Evolutionary conservation across 2,888 invertebrate genomes (phyloP).

Genomic region (Drosophila nr. perissopoda): DNA sequence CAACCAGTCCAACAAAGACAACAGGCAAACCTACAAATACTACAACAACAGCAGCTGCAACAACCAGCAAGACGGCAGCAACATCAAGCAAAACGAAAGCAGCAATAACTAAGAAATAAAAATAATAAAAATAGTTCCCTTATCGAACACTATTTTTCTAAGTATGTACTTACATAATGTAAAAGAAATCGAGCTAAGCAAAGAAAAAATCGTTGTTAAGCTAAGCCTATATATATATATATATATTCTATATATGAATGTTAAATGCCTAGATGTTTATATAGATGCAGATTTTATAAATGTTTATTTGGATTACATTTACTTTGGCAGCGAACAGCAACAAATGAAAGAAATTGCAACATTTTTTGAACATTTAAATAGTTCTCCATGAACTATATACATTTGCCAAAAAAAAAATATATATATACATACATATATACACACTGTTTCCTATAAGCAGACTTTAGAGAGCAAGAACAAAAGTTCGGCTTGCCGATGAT

Average conservation of each 20-base stretch:
- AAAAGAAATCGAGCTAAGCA: slow-evolving; percentile 49
- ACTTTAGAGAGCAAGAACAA: slow-evolving; percentile 1
- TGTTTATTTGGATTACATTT: slow-evolving; percentile 47
- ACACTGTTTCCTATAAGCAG: slow-evolving; percentile 38
- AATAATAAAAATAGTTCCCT: slow-evolving; percentile 21
- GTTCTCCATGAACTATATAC: slow-evolving; percentile 19
- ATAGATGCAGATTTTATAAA: slow-evolving; percentile 52
- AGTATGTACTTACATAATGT: slow-evolving; percentile 49
- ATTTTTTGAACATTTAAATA: slow-evolving; percentile 37
- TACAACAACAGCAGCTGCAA: slow-evolving; percentile 31
- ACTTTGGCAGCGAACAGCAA: slow-evolving; percentile 35
- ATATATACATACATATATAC: slow-evolving; percentile 1
- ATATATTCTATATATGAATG: slow-evolving; percentile 28
- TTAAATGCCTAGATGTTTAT: slow-evolving; percentile 43
- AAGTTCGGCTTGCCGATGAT: neutral
- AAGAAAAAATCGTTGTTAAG: slow-evolving; percentile 14
- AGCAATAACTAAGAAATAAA: slow-evolving; percentile 60
- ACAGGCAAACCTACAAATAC: slow-evolving; percentile 35
- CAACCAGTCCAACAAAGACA: slow-evolving; percentile 56
- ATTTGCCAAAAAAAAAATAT: slow-evolving; percentile 28
- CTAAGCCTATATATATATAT: slow-evolving; percentile 15
- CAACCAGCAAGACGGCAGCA: slow-evolving; percentile 25
- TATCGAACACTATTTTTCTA: slow-evolving; percentile 69
- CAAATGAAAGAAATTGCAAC: slow-evolving; percentile 18
- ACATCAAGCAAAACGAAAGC: slow-evolving; percentile 58